Conservation (phyloP, 2,113 vertebrate species). For the Hydrolagus affinis region DNA sequence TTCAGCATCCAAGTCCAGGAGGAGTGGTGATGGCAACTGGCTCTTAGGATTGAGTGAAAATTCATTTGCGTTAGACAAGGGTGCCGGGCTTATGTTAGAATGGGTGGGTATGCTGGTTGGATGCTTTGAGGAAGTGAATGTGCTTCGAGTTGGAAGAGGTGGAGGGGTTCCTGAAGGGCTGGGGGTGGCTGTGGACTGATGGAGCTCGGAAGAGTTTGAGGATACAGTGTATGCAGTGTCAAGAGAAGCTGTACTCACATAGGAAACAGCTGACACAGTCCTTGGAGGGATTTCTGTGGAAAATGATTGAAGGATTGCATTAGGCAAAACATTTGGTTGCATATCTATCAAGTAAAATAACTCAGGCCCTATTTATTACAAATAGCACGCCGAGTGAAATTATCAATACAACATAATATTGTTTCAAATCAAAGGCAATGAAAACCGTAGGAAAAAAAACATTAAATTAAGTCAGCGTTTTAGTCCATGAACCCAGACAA, state of each 20-base stretch:
- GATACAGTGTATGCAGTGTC: slow-evolving; percentile 75
- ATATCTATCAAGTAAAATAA: background rate
- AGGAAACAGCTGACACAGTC: slow-evolving; percentile 58
- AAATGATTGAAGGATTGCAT: slow-evolving; percentile 32
- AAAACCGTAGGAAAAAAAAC: background rate
- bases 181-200: slow-evolving; percentile 51
- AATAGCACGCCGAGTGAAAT: too few species aligned
- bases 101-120: slow-evolving; percentile 10
- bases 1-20: slow-evolving; percentile 48
- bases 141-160: slow-evolving; percentile 75
- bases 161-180: slow-evolving; percentile 79
- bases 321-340: background rate
- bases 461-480: background rate
- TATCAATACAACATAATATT: background rate
- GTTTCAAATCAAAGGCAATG: background rate
- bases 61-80: slow-evolving; percentile 25
- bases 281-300: slow-evolving; percentile 50
- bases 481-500: too few species aligned
- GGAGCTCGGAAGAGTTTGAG: slow-evolving; percentile 59
- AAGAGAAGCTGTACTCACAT: slow-evolving; percentile 70
- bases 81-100: slow-evolving; percentile 46
- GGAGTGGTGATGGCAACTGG: slow-evolving; percentile 46
- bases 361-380: too few species aligned
- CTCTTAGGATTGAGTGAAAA: background rate
- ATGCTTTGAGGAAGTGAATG: slow-evolving; percentile 48